phyloP scores from a whole-genome alignment of 1,140 invertebrate genomes.

The Zaprionus kolodkinae region DNA sequence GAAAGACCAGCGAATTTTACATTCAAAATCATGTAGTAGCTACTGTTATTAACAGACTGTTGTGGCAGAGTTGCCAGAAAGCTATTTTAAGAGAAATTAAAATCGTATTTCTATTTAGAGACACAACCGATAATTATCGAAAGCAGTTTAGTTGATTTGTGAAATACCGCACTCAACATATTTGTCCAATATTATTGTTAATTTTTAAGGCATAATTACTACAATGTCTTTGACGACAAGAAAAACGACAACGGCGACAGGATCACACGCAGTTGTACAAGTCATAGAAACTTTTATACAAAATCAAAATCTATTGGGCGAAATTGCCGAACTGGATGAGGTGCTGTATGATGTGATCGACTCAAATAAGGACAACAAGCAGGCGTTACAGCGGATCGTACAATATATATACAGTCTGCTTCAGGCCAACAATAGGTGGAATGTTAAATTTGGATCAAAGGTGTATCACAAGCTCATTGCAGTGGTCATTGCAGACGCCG shows the following conservation, averaged over 20 bases:
- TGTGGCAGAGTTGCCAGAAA: not conserved
- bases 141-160: constrained; percentile 15
- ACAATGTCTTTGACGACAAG: constrained; percentile 56
- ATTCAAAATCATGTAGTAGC: not conserved
- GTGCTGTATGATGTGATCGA: constrained; percentile 59
- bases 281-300: constrained; percentile 62
- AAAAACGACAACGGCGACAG: constrained; percentile 57
- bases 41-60: not conserved
- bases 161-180: constrained; percentile 23
- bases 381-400: constrained; percentile 56
- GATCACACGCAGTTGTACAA: constrained; percentile 62
- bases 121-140: not conserved
- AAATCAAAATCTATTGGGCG: constrained; percentile 68
- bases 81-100: too few species aligned
- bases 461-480: constrained; percentile 64
- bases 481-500: constrained; percentile 50
- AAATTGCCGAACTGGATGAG: constrained; percentile 66
- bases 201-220: not conserved
- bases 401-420: constrained; percentile 64
- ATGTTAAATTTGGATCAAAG: constrained; percentile 65
- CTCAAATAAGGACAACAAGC: constrained; percentile 55
- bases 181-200: not conserved
- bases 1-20: too few species aligned
- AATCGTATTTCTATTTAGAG: not conserved
- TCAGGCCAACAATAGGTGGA: constrained; percentile 56